Conservation (phyloP, 2,113 vertebrate genomes). For the Coracopsis vasa region DNA sequence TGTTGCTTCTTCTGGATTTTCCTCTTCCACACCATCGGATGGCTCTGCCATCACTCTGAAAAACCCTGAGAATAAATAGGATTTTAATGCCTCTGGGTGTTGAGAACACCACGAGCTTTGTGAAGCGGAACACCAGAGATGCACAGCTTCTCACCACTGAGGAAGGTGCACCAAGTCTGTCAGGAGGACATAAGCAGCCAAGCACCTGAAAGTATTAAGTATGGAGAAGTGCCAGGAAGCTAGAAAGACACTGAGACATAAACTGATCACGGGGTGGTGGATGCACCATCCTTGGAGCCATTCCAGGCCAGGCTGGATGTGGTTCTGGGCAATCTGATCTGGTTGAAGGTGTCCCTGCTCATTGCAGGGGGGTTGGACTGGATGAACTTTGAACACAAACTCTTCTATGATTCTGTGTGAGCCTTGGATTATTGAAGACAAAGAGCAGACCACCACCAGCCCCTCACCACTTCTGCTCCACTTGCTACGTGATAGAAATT, state of each 20-base stretch:
- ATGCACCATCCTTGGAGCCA: background rate
- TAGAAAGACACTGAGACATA: fast-evolving
- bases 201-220: background rate
- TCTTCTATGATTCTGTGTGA: background rate
- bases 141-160: background rate
- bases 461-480: background rate
- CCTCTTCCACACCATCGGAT: background rate
- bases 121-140: background rate
- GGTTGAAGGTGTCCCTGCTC: background rate
- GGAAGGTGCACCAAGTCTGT: background rate
- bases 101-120: background rate
- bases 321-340: background rate
- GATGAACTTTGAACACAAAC: background rate
- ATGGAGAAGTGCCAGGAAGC: background rate
- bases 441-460: background rate
- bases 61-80: background rate
- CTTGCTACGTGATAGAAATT: background rate
- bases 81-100: background rate
- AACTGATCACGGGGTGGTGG: fast-evolving
- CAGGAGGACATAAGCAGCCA: background rate
- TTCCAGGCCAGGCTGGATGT: background rate
- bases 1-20: background rate
- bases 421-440: fast-evolving
- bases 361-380: background rate
- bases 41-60: background rate